Evolutionary conservation across 2,888 invertebrate genomes (phyloP), one percentile per base, ranked within the genome.

Genomic region (Diarsia dahlii): DNA sequence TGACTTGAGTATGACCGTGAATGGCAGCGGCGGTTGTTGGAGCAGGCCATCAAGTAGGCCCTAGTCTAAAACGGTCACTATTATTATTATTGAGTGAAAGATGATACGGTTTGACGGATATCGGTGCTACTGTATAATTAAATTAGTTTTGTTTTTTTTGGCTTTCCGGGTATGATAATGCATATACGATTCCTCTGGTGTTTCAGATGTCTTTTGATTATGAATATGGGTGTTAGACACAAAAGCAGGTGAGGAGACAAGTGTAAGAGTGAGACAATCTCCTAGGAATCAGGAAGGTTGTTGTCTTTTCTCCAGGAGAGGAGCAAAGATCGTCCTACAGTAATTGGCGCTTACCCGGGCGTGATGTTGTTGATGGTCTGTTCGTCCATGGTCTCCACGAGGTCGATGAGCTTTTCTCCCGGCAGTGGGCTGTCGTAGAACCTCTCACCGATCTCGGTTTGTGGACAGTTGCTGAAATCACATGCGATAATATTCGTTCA

Each of bases 371-470:
- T 97, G 62, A 98, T 92, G 0, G 97, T 94, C 28, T 97, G 97
- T 75, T 98, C 98, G 76, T 98, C 97, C 95, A 98, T 97, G 82
- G 97, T 97, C 64, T 98, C 97, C 0, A 98, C 97, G 82, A 98
- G 95, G 82, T 98, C 97, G 9, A 98, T 97, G 39, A 98, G 95
- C 82, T 94, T 97, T 67, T 97, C 97, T 0, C 95, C 96, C 0
- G 92, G 89, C 10, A 97, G 87, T 0, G 95, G 93, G 20, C 95
- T 92, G 3, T 96, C 95, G 88, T 97, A 97, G 90, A 97, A 96
- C 98, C 92, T 98, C 97, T 89, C 99, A 73, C 85, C 97, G 90
- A 83, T 97, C 91, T 91, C 98, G 95, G 87, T 98, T 1, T 91
- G 84, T 1, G 91, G 97, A 92, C 99, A 99, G 93, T 99, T 99